phyloP scores from a whole-genome alignment of 2,888 invertebrate species.

The Brachylomia viminalis region DNA sequence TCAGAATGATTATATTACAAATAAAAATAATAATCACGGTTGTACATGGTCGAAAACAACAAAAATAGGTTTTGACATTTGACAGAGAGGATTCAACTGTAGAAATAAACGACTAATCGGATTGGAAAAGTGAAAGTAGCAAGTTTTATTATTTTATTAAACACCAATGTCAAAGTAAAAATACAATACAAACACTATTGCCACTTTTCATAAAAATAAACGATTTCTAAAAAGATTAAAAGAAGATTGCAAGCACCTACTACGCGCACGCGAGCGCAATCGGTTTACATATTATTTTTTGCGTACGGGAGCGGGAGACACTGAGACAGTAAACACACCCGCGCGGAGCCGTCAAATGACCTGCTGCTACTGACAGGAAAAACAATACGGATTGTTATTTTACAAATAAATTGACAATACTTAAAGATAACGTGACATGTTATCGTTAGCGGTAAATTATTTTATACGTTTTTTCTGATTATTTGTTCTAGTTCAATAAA shows the following conservation, averaged over 20 bases:
- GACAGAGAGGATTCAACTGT: slow-evolving; percentile 55
- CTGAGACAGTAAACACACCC: slow-evolving; percentile 34
- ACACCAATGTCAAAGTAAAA: slow-evolving; percentile 9
- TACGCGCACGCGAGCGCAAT: slow-evolving; percentile 60
- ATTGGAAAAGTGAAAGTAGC: slow-evolving; percentile 66
- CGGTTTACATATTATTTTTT: slow-evolving; percentile 35
- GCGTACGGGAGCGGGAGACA: slow-evolving; percentile 32
- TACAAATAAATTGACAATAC: slow-evolving; percentile 32
- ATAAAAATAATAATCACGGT: slow-evolving; percentile 56
- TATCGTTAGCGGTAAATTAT: not conserved
- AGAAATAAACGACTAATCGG: slow-evolving; percentile 49
- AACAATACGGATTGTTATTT: slow-evolving; percentile 39
- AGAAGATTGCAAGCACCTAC: slow-evolving; percentile 26
- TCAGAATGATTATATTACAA: slow-evolving; percentile 21
- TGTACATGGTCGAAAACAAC: slow-evolving; percentile 58
- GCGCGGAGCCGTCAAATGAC: slow-evolving; percentile 44
- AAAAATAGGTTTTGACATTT: slow-evolving; percentile 68
- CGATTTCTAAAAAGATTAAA: slow-evolving; percentile 38
- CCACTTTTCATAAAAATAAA: slow-evolving; percentile 38
- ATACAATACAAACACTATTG: slow-evolving; percentile 22
- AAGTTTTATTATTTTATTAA: slow-evolving; percentile 25
- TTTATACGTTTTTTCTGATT: not conserved
- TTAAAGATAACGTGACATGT: not conserved
- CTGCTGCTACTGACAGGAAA: slow-evolving; percentile 36
- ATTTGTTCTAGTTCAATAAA: not conserved